These are phyloP conservation scores for Elephas maximus DNA, from an alignment of 2,113 vertebrate genomes.

Conservation along the genomic window DNA sequence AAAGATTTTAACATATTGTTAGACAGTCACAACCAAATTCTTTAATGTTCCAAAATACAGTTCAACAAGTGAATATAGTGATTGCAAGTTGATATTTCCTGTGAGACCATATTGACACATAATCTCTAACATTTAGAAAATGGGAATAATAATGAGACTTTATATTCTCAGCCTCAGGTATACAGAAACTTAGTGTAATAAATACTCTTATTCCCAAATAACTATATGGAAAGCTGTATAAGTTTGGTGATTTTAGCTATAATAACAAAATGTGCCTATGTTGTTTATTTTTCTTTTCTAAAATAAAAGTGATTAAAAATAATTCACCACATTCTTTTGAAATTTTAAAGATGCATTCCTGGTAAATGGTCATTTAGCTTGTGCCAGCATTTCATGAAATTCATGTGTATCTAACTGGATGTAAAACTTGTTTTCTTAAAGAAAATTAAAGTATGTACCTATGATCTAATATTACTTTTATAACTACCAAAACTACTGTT, in stretches of 20 bases:
- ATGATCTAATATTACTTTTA: slow-evolving; percentile 62
- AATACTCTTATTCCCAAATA: slow-evolving; percentile 13
- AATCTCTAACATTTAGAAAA: slow-evolving; percentile 70
- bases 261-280: slow-evolving; percentile 50
- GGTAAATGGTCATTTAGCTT: slow-evolving; percentile 80
- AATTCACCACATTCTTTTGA: slow-evolving; percentile 76
- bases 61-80: slow-evolving; percentile 62
- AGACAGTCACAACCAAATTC: not conserved
- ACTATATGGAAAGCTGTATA: not conserved
- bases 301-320: slow-evolving; percentile 81
- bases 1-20: slow-evolving; percentile 46
- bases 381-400: slow-evolving; percentile 79
- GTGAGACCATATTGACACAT: slow-evolving; percentile 52
- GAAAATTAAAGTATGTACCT: slow-evolving; percentile 70
- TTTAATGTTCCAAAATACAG: slow-evolving; percentile 43
- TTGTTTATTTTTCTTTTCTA: slow-evolving; percentile 78
- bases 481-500: slow-evolving; percentile 57
- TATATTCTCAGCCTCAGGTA: not conserved
- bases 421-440: slow-evolving; percentile 25
- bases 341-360: slow-evolving; percentile 78
- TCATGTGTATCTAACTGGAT: slow-evolving; percentile 71
- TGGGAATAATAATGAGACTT: slow-evolving; percentile 18
- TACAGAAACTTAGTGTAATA: not conserved
- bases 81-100: slow-evolving; percentile 47
- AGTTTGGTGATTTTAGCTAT: not conserved